Evolutionary conservation across 2,888 invertebrate species (phyloP), one percentile per base, ranked within the genome.

Genomic region (Pseudolycoriella hygida): DNA sequence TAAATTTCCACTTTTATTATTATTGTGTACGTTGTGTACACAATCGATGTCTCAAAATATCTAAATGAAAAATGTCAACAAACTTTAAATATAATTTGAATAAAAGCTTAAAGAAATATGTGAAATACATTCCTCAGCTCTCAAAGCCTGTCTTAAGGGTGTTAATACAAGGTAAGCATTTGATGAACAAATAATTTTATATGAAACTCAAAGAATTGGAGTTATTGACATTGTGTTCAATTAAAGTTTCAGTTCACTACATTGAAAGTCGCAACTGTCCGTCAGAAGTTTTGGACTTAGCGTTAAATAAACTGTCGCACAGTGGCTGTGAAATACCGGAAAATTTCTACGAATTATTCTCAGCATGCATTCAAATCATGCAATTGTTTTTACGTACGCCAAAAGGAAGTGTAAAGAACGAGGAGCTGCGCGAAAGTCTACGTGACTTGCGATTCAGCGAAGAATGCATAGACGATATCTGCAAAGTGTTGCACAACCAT

Each of bases 331-430:
- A 60, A 48, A 60, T 64, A 34, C 69, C 66, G 12, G 60, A 60
- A 42, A 61, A 67, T 48, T 61, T 71, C 48, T 69, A 69, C 47
- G 70, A 71, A 54, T 59, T 71, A 45, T 72, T 68, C 53, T 64
- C 68, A 3, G 67, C 67, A 17, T 57, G 71, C 37, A 56, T 67
- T 41, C 61, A 61, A 46, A 67, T 70, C 54, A 61, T 72, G 54
- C 67, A 64, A 56, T 58, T 64, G 42, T 68, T 68, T 57, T 53
- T 71, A 19, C 60, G 69, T 14, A 63, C 62, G 37, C 60, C 67
- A 1, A 62, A 61, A 31, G 66, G 66, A 17, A 60, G 56, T 32
- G 57, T 71, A 1, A 70, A 69, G 48, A 65, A 64, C 45, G 53
- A 59, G 17, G 70, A 70, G 49, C 56, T 71, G 18, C 64, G 67